Evolutionary conservation across 64 coral and sea anemone genomes (phyloP).

Genomic region (Actinia equina): DNA sequence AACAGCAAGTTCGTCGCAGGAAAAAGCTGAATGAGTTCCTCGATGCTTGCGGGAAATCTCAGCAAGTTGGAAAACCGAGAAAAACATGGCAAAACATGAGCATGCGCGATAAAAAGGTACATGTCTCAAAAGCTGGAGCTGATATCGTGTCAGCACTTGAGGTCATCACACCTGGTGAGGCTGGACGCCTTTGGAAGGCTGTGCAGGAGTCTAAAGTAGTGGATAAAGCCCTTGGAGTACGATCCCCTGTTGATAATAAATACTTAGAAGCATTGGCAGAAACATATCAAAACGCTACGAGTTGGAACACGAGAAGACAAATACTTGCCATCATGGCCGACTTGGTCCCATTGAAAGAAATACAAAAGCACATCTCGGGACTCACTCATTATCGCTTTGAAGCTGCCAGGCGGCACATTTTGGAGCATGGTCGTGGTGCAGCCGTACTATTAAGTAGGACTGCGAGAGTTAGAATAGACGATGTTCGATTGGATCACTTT

Average conservation of each 20-base stretch:
- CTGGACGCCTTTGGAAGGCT: constrained; percentile 34
- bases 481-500: constrained; percentile 1
- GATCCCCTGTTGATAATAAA: not conserved
- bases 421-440: not conserved
- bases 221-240: not conserved
- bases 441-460: not conserved
- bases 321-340: not conserved
- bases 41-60: constrained; percentile 12
- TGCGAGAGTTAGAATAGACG: not conserved
- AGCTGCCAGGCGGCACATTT: not conserved
- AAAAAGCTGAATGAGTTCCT: constrained; percentile 34
- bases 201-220: constrained; percentile 15
- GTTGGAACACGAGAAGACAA: not conserved
- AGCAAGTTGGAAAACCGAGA: not conserved
- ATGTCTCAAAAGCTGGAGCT: constrained; percentile 18
- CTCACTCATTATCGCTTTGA: not conserved
- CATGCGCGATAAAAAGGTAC: constrained; percentile 8
- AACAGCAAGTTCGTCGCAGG: not conserved
- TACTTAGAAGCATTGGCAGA: not conserved
- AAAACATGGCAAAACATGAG: constrained; percentile 16
- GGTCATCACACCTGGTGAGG: constrained; percentile 39
- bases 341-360: not conserved
- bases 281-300: not conserved
- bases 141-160: constrained; percentile 22
- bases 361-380: not conserved